A percentile compares a stretch with the other conserved stretches of the same genome.
Evolutionary conservation across 2,888 invertebrate species (phyloP).

Genomic region (Dyspetes luteomarginatus): DNA sequence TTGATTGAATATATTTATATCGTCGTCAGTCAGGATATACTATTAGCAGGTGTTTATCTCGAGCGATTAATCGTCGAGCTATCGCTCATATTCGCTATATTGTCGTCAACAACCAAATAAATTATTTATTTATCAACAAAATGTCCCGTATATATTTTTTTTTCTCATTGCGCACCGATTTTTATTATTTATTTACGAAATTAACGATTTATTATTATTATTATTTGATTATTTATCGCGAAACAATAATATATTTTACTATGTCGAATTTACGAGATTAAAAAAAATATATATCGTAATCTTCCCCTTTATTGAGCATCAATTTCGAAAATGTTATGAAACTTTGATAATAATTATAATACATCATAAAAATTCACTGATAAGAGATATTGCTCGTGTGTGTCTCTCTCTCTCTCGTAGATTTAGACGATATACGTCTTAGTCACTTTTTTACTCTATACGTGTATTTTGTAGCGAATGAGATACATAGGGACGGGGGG

Average conservation of each 20-base stretch:
- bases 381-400: background rate
- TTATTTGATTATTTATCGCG: too few relatives aligned
- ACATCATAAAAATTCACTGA: slow-evolving; percentile 18
- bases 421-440: background rate
- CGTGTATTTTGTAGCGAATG: background rate
- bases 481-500: background rate
- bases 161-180: too few relatives aligned
- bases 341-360: background rate
- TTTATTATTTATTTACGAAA: too few relatives aligned
- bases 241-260: too few relatives aligned
- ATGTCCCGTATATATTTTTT: too few relatives aligned
- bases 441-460: background rate
- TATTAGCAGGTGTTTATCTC: background rate
- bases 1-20: background rate
- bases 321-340: background rate
- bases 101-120: too few relatives aligned
- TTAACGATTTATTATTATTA: too few relatives aligned
- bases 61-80: background rate
- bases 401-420: background rate
- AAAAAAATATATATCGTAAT: background rate
- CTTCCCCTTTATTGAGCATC: background rate
- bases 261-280: background rate
- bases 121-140: too few relatives aligned
- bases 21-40: background rate
- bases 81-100: too few relatives aligned